Conservation (phyloP, 2,113 vertebrate species). For the Toxotes chatareus region DNA sequence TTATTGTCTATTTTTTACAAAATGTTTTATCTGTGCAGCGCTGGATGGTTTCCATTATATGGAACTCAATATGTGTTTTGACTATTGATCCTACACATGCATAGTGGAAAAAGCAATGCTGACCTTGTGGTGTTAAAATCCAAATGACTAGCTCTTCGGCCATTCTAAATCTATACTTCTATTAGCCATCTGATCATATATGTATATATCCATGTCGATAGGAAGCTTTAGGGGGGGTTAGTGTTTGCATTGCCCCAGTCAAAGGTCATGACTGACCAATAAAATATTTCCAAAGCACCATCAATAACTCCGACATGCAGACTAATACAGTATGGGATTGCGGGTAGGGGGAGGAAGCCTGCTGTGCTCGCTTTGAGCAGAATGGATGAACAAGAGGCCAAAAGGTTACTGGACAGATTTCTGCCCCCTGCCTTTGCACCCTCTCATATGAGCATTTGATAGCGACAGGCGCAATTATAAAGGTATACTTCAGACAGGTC, state of each 20-base stretch:
- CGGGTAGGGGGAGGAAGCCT: conserved; percentile 64
- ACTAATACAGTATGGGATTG: conserved; percentile 83
- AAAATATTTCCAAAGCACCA: conserved; percentile 81
- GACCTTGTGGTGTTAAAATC: conserved; percentile 65
- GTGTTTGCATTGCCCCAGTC: conserved; percentile 79
- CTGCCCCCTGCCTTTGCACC: conserved; percentile 61
- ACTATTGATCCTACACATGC: conserved; percentile 32
- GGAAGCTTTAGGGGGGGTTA: conserved; percentile 76
- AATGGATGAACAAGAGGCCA: conserved; percentile 81
- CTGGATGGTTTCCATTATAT: conserved; percentile 19
- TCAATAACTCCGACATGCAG: conserved; percentile 85
- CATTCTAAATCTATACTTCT: conserved; percentile 70
- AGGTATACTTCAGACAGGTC: conserved; percentile 86
- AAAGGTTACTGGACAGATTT: conserved; percentile 83
- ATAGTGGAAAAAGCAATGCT: conserved; percentile 52
- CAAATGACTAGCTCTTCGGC: conserved; percentile 57
- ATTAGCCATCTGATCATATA: conserved; percentile 75
- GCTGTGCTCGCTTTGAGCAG: conserved; percentile 64
- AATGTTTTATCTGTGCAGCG: conserved; percentile 1
- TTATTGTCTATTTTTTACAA: background rate
- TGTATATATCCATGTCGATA: conserved; percentile 67
- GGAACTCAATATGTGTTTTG: conserved; percentile 21
- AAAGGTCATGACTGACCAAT: conserved; percentile 84
- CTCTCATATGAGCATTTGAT: conserved; percentile 84
- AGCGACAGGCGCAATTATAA: conserved; percentile 83